These are phyloP conservation scores for Echinarachnius parma DNA, from an alignment of 53 echinoderm and acorn worm species.

Conservation along the genomic window DNA sequence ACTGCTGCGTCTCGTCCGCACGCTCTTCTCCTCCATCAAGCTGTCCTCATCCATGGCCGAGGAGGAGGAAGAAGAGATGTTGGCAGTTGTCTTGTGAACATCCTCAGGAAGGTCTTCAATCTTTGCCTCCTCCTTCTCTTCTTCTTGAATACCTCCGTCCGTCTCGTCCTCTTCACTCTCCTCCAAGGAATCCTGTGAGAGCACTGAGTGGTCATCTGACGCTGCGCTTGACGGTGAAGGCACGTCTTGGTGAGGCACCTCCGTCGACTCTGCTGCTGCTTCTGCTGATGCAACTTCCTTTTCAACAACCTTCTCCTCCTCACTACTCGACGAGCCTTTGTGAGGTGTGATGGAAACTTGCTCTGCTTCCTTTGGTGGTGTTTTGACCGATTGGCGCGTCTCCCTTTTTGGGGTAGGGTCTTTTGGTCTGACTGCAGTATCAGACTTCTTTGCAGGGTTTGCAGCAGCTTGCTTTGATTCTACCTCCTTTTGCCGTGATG, in stretches of 20 bases:
- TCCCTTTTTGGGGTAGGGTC: not conserved
- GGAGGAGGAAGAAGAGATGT: not conserved
- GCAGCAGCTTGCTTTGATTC: not conserved
- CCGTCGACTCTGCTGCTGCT: not conserved
- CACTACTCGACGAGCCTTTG: too few species aligned
- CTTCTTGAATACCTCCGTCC: not conserved
- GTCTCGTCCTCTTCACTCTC: constrained; percentile 7
- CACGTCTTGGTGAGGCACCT: not conserved
- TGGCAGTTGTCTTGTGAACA: not conserved
- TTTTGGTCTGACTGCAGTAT: not conserved
- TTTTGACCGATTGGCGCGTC: too few species aligned
- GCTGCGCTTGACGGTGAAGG: not conserved
- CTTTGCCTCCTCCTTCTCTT: too few species aligned
- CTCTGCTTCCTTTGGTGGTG: too few species aligned
- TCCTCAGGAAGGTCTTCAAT: not conserved
- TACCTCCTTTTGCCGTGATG: not conserved
- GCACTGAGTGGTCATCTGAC: not conserved
- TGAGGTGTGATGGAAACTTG: too few species aligned
- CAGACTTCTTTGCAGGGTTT: not conserved
- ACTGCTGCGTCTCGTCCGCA: not conserved
- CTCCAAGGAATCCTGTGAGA: constrained; percentile 21
- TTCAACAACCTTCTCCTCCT: too few species aligned
- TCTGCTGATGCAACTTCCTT: too few species aligned
- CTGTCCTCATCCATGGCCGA: constrained; percentile 31
- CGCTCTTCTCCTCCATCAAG: constrained; percentile 20